Evolutionary conservation across 2,888 invertebrate genomes (phyloP), one percentile per base, ranked within the genome.

Genomic region (Mesorhabditis sp.): DNA sequence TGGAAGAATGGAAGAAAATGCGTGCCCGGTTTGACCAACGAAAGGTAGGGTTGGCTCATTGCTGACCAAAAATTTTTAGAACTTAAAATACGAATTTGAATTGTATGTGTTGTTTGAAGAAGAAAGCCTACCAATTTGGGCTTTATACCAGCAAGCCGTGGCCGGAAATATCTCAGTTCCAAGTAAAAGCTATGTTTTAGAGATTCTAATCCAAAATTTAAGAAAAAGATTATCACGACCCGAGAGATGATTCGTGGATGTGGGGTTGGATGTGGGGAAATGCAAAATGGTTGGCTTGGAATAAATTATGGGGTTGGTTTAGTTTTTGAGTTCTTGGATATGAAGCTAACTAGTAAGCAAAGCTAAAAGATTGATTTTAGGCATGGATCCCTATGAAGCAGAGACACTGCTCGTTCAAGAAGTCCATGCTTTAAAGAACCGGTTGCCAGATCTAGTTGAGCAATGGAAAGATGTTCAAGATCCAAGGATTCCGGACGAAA

Each of bases 181-280:
- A 1, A 80, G 79, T 81, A 65, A 73, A 72, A 42, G 44, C 28
- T 5, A 62, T 44, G 44, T 62, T 70, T 15, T 41, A 13, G 61
- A 28, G 28, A 64, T 45, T 61, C 5, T 64, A 13, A 50, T 50
- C 10, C 7, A 15, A 4, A 42, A 10, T 67, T 74, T 43, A 67
- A 81, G 81, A 80, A 62, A 41, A 75, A n/a, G 76, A 79, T 65
- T 81, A 78, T 66, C 74, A 77, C 72, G 80, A 80, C 66, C 75
- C 78, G n/a, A 69, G 73, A 6, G 81, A 81, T 63, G 67, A 70
- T 43, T 80, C 80, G 5, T 79, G 77, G 77, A 81, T 81, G 81
- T 81, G 81, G 81, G 64, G 73, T 43, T 81, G 81, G 81, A 78
- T 78, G 6, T 77, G 78, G 66, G 81, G 81, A 15, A 80, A 81